Evolutionary conservation across 2,888 invertebrate genomes (phyloP).

Genomic region (Penaeus monodon): DNA sequence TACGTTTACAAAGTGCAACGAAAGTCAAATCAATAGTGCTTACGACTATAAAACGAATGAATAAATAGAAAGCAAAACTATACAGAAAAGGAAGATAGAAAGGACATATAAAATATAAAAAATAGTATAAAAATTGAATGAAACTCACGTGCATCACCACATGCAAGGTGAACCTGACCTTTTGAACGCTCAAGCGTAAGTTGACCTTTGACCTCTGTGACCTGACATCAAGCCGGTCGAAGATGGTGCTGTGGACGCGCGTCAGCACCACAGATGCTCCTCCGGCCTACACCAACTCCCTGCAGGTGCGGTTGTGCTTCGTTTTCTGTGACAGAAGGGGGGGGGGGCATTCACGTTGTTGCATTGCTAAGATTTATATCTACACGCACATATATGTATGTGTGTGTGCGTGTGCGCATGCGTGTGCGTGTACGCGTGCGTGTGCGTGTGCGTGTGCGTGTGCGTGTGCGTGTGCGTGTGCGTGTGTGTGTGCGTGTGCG

Average conservation of each 20-base stretch:
- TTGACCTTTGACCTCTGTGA: too few species aligned
- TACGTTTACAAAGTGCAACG: neutral
- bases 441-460: neutral
- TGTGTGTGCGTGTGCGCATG: neutral
- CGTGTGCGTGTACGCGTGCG: too few species aligned
- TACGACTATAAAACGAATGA: too few species aligned
- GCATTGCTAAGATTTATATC: too few species aligned
- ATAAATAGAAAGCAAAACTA: too few species aligned
- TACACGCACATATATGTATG: neutral
- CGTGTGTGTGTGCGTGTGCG: neutral
- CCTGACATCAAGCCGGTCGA: neutral
- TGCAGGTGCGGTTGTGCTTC: slow-evolving; percentile 29
- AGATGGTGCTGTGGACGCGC: slow-evolving; percentile 47
- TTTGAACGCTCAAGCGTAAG: neutral
- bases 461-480: neutral
- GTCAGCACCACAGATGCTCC: slow-evolving; percentile 45
- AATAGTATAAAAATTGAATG: neutral
- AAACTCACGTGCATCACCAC: neutral
- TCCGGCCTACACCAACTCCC: slow-evolving; percentile 33
- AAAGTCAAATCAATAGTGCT: too few species aligned
- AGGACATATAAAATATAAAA: too few species aligned
- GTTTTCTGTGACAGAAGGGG: neutral
- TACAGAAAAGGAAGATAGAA: too few species aligned
- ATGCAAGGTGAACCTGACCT: neutral
- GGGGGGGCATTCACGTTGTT: too few species aligned